Percentiles rank a stretch among this genome's conserved stretches.
These are phyloP conservation scores for Chamaea fasciata DNA, from an alignment of 2,113 vertebrate genomes.

Conservation along the genomic window DNA sequence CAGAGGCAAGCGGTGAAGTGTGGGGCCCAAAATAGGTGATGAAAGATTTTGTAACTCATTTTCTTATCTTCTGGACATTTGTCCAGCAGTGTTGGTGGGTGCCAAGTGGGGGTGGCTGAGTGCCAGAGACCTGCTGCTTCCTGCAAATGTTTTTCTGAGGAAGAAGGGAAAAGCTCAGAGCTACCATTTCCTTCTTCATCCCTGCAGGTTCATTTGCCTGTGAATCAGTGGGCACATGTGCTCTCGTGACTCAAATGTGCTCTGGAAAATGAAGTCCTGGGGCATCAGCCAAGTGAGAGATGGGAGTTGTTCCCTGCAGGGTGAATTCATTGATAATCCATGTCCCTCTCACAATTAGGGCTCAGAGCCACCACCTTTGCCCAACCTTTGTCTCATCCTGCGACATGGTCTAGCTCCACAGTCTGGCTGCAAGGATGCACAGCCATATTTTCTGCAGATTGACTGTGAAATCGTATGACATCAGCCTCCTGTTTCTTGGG, in stretches of 20 bases:
- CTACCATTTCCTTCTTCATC: not conserved
- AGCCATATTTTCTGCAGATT: fast-evolving
- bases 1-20: not conserved
- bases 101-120: not conserved
- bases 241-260: not conserved
- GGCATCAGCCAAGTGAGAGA: not conserved
- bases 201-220: not conserved
- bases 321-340: not conserved
- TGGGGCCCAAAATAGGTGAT: not conserved
- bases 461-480: not conserved
- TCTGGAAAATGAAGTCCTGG: not conserved
- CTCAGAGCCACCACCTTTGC: not conserved
- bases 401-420: fast-evolving
- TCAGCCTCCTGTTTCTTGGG: not conserved
- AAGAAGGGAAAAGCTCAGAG: not conserved
- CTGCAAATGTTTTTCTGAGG: not conserved
- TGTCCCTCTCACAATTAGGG: fast-evolving
- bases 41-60: not conserved
- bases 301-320: not conserved
- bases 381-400: not conserved
- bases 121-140: not conserved
- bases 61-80: not conserved
- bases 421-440: not conserved
- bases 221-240: not conserved
- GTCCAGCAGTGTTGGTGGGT: not conserved